Percentiles rank a stretch among this genome's conserved stretches.
phyloP scores from a whole-genome alignment of 2,888 invertebrate genomes.

The Zygaena filipendulae region DNA sequence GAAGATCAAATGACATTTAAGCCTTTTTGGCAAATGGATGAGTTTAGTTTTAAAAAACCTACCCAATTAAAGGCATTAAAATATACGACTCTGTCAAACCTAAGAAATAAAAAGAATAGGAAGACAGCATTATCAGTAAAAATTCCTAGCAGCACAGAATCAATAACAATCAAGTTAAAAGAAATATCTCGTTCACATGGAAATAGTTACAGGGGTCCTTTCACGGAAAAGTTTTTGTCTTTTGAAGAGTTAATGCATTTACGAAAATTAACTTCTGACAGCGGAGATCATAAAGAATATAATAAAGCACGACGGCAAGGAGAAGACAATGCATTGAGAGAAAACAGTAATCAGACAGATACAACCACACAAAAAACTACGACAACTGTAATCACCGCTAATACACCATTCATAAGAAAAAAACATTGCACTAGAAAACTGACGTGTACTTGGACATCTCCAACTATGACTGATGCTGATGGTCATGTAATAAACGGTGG shows the following conservation, averaged over 20 bases:
- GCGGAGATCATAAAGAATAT: slow-evolving; percentile 21
- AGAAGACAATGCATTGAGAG: slow-evolving; percentile 2
- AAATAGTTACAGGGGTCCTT: slow-evolving; percentile 19
- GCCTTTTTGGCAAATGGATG: slow-evolving; percentile 47
- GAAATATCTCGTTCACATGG: slow-evolving; percentile 17
- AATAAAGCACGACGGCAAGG: slow-evolving; percentile 23
- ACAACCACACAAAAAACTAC: slow-evolving; percentile 9
- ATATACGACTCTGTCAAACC: slow-evolving; percentile 40
- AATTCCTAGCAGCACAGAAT: slow-evolving; percentile 28
- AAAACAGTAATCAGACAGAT: slow-evolving; percentile 5
- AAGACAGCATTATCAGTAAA: slow-evolving; percentile 16
- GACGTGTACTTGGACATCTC: slow-evolving; percentile 55
- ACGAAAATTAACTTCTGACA: slow-evolving; percentile 43
- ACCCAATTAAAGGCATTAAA: slow-evolving; percentile 32
- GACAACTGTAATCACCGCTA: slow-evolving; percentile 28
- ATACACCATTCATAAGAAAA: slow-evolving; percentile 33
- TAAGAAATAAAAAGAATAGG: slow-evolving; percentile 21
- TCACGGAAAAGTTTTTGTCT: slow-evolving; percentile 52
- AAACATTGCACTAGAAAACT: slow-evolving; percentile 49
- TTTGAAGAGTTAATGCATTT: slow-evolving; percentile 56
- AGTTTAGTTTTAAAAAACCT: slow-evolving; percentile 24
- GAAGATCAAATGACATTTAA: slow-evolving; percentile 27
- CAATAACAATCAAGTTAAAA: slow-evolving; percentile 35
- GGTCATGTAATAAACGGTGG: slow-evolving; percentile 27
- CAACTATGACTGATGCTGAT: slow-evolving; percentile 24